phyloP scores from a whole-genome alignment of 2,888 invertebrate genomes.

The Eupithecia tripunctaria region DNA sequence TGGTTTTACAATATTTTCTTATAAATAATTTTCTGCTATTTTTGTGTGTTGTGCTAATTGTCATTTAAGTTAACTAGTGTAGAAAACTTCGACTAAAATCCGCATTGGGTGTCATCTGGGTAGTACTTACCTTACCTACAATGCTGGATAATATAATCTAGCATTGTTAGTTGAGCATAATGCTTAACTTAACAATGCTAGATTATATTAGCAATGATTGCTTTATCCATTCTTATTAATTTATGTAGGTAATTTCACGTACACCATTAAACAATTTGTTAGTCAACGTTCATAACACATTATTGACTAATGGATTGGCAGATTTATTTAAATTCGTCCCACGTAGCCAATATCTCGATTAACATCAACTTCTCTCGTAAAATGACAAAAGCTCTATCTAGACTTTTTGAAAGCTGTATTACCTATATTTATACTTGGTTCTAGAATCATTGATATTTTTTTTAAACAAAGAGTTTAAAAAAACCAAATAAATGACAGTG shows the following conservation, averaged over 20 bases:
- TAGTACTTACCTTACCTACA: not conserved
- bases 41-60: too few relatives aligned
- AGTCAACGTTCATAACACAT: not conserved
- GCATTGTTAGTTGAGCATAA: not conserved
- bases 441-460: too few relatives aligned
- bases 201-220: too few relatives aligned
- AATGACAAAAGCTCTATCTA: not conserved
- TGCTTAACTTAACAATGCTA: too few relatives aligned
- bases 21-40: too few relatives aligned
- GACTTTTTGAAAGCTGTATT: too few relatives aligned
- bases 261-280: not conserved
- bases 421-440: too few relatives aligned
- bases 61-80: too few relatives aligned
- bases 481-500: not conserved
- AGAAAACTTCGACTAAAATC: too few relatives aligned
- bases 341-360: slow-evolving; percentile 8
- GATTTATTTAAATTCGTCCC: slow-evolving; percentile 2
- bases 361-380: slow-evolving; percentile 6
- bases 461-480: not conserved
- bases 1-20: too few relatives aligned
- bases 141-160: not conserved
- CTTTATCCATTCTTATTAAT: not conserved
- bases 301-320: not conserved
- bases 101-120: too few relatives aligned
- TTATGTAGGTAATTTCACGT: not conserved